phyloP scores from a whole-genome alignment of 2,888 invertebrate species.

The Rhyacophila evoluta region DNA sequence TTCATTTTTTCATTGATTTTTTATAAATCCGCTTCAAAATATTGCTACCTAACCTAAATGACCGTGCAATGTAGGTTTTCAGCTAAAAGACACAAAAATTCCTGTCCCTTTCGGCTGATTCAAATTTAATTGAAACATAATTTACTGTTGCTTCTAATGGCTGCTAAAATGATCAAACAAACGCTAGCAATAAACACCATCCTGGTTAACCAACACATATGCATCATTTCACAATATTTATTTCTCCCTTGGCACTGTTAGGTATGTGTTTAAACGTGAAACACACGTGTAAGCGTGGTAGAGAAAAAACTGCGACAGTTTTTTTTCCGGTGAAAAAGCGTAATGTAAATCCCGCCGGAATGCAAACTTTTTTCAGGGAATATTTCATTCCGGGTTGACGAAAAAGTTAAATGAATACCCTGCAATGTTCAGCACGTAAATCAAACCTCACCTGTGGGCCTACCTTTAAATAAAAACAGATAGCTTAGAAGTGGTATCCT shows the following conservation, averaged over 20 bases:
- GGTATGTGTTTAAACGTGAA: neutral
- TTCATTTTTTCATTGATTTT: too few relatives aligned
- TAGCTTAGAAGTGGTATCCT: neutral
- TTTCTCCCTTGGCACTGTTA: conserved; percentile 4
- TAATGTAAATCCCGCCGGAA: conserved; percentile 6
- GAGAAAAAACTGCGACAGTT: neutral
- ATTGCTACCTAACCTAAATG: too few relatives aligned
- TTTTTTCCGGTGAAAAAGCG: neutral
- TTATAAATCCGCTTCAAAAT: too few relatives aligned
- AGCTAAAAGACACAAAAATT: too few relatives aligned
- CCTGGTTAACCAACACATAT: neutral
- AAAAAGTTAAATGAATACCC: conserved; percentile 52
- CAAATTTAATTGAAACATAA: neutral
- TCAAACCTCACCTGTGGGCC: conserved; percentile 43
- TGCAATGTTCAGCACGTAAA: conserved; percentile 48
- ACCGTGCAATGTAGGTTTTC: too few relatives aligned
- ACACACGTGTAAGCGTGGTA: neutral
- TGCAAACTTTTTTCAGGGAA: neutral
- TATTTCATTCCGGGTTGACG: conserved; percentile 49
- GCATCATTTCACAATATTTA: neutral
- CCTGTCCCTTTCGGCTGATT: neutral
- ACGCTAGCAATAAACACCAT: conserved; percentile 1
- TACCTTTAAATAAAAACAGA: neutral
- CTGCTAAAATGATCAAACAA: neutral
- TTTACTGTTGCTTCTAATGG: neutral